Conservation (phyloP, 2,888 invertebrate species). For the Phengaris arion region DNA sequence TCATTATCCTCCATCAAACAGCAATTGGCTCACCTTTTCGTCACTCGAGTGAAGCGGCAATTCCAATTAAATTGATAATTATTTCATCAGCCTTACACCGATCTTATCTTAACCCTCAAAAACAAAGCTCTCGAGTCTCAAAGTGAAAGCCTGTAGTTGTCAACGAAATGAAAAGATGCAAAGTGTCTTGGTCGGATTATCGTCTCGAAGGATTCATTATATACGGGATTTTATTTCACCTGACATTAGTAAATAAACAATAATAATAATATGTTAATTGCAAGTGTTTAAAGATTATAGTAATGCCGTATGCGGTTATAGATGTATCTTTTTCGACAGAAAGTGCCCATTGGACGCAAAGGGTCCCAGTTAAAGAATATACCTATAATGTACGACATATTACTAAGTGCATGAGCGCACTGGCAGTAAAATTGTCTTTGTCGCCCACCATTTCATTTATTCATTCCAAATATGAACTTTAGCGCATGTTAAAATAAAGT, state of each 20-base stretch:
- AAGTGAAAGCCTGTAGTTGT: conserved; percentile 26
- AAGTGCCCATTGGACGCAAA: too few relatives aligned
- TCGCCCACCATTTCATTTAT: too few relatives aligned
- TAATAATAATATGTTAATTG: neutral
- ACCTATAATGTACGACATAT: too few relatives aligned
- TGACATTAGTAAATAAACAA: neutral
- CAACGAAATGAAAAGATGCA: conserved; percentile 18
- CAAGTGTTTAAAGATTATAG: neutral
- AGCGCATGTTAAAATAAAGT: too few relatives aligned
- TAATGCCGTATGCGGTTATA: neutral
- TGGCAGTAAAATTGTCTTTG: too few relatives aligned
- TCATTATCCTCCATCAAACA: conserved; percentile 9
- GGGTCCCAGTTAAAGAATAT: too few relatives aligned
- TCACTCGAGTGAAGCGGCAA: conserved; percentile 26
- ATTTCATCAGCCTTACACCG: conserved; percentile 34
- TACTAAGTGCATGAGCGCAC: too few relatives aligned
- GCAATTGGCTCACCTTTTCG: conserved; percentile 19
- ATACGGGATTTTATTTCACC: neutral
- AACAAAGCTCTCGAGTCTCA: conserved; percentile 30
- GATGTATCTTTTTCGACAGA: too few relatives aligned
- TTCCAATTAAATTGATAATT: conserved; percentile 40
- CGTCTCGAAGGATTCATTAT: neutral
- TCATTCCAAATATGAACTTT: too few relatives aligned
- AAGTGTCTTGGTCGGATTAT: neutral
- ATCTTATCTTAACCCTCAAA: conserved; percentile 35